Evolutionary conservation across 2,888 invertebrate species (phyloP), one percentile per base, ranked within the genome.

Genomic region (Conchocele bisecta): DNA sequence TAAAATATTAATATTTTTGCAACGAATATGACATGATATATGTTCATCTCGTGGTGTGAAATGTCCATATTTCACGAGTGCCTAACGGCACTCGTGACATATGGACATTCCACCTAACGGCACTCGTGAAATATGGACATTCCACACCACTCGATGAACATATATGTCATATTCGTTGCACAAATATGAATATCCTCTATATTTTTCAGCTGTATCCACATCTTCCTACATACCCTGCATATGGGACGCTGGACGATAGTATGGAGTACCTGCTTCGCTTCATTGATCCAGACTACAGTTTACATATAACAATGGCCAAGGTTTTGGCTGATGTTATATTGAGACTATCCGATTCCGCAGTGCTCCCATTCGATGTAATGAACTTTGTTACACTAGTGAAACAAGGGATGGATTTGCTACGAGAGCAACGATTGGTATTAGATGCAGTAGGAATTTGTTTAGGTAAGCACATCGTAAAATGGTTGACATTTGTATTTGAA

Each of bases 231-330:
- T 90, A 89, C 66, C 90, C 91, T 6, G 88, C 86, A 7, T 88
- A 90, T 72, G 91, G 90, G 66, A 91, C 91, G 0, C 81, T 89
- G 24, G 88, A 89, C 41, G 91, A 91, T 53, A 91, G 88, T 2
- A 88, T 88, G 68, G 83, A 89, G 37, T 88, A 91, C 64, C 81
- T 91, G 39, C 80, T 82, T 28, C 83, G 71, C 20, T 84, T 86
- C 65, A 85, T 91, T 26, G 92, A 92, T 78, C 89, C 90, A 1
- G 82, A 82, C 31, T 89, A 88, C 75, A 78, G 66, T 28, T 81
- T 87, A 13, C 89, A 89, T 61, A 80, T 83, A 15, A 75, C 83
- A 2, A 71, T 87, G 73, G 70, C 86, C 6, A 79, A 83, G 60
- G 77, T 89, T 4, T 63, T 87, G 9, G 80, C 84, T 7, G 89